A percentile compares a stretch with the other conserved stretches of the same genome.
Evolutionary conservation across 2,113 vertebrate genomes (phyloP).

Genomic region (Naja naja): DNA sequence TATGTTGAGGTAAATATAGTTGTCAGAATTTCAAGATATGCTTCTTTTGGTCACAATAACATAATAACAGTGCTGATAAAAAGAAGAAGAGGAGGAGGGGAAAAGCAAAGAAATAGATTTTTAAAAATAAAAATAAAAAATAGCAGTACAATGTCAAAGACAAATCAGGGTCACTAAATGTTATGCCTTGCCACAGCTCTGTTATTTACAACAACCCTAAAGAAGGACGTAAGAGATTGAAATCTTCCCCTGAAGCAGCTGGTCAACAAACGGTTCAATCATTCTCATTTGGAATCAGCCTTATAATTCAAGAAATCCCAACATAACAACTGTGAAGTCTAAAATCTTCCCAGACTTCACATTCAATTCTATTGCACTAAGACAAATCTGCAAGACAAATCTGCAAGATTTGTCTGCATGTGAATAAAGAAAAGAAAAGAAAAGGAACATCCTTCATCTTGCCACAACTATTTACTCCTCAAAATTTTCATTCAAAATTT

Average conservation of each 20-base stretch:
- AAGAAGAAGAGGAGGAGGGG: neutral
- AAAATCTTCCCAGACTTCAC: slow-evolving; percentile 22
- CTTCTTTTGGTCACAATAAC: slow-evolving; percentile 12
- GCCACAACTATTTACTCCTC: slow-evolving; percentile 5
- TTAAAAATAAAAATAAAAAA: slow-evolving; percentile 16
- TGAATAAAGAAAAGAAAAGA: neutral
- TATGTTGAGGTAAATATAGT: slow-evolving; percentile 41
- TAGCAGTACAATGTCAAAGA: slow-evolving; percentile 54
- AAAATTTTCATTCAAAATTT: slow-evolving; percentile 27
- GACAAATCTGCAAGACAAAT: slow-evolving; percentile 49
- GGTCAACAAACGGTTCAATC: slow-evolving; percentile 17
- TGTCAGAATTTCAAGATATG: slow-evolving; percentile 36
- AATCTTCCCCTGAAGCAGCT: slow-evolving; percentile 26
- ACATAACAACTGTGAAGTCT: slow-evolving; percentile 10
- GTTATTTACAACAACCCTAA: slow-evolving; percentile 53
- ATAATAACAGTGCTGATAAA: slow-evolving; percentile 31
- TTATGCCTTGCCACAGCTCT: slow-evolving; percentile 12
- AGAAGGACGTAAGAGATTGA: slow-evolving; percentile 55
- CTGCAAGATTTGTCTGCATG: slow-evolving; percentile 25
- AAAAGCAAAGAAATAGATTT: neutral
- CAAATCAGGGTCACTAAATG: slow-evolving; percentile 47
- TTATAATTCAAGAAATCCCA: neutral
- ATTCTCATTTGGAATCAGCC: slow-evolving; percentile 31
- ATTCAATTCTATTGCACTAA: slow-evolving; percentile 21
- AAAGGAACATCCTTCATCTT: neutral